Base-by-base conservation (phyloP, 2,888 invertebrate species). In the Sipha maydis region DNA sequence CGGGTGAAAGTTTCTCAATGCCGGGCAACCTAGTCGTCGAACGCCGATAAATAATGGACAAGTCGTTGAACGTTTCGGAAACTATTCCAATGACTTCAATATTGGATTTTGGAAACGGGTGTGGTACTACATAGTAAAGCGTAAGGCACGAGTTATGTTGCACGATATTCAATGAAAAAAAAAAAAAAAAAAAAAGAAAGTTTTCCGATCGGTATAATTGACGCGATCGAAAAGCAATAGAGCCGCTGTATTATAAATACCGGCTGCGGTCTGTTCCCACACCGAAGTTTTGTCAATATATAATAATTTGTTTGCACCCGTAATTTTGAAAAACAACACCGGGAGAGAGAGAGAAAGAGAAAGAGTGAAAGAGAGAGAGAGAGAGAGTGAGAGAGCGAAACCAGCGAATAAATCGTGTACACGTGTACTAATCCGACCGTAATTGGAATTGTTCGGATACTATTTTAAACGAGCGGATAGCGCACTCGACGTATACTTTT, bases 61-160 rank as follows among this genome's bases (percentile, higher is more conserved):
- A 77, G 67, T 77, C 83, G n/a, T 76, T 76, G 61, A 84, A 61
- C 25, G 76, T 77, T 67, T 77, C 48, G 67, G 31, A 85, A 85
- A 85, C 85, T 85, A 85, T 85, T 85, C 61, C 84, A 61, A 76
- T 73, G 76, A 41, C 84, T 76, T 48, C 48, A 31, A 77, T 77
- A 77, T 85, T 77, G 77, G 19, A 77, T 85, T 77, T 77, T 25
- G 56, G 31, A 28, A 71, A 41, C 41, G 41, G 71, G 75, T 56
- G 48, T 48, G 19, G 14, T 48, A 48, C 48, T 48, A 48, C 48
- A 48, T 14, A 14, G 11, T 48, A 48, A 14, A 14, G 28, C 11
- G 14, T 56, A 9, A 38, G 38, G n/a, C 9, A 73, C 73, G 54
- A 83, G 75, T 61, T 84, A 76, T 67, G 77, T 77, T 48, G 41